Evolutionary conservation across 2,888 invertebrate genomes (phyloP), one percentile per base, ranked within the genome.

Genomic region (Leptinotarsa juncta): DNA sequence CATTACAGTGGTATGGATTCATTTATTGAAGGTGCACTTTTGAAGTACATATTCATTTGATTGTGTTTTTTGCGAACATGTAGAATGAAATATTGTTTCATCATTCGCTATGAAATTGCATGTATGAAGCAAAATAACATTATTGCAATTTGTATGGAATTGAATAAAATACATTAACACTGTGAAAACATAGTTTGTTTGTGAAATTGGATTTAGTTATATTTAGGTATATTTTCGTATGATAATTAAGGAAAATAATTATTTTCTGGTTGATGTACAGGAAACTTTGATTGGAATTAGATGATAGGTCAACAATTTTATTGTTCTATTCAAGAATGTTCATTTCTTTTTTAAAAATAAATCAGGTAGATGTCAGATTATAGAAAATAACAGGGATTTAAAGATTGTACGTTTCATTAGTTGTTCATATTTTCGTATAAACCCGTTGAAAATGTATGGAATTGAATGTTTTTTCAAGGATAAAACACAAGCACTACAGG

Each of bases 111-210:
- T 57, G 57, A 57, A 57, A 57, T 57, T 57, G 57, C 23, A 57
- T 57, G 15, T 20, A 23, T 23, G 14, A 18, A 57, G 55, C 23
- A 57, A 23, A 57, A 57, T 57, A 57, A 57, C 57, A 23, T 57
- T 57, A 23, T 23, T 57, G 14, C 57, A 57, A 57, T 57, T 57
- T 57, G 51, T n/a, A n/a, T 51, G 57, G 23, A 57, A 57, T 57
- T 20, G 23, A 57, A 23, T 57, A 20, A 15, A 57, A 26, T 57
- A 57, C 57, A 57, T 26, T 42, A 12, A 15, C 23, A 23, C 15
- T 57, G 57, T 23, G 57, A 57, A 57, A 57, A 57, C 23, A 57
- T 4, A 20, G 23, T 57, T 57, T 18, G 53, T 53, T n/a, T 18
- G 53, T 53, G 18, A n/a, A 18, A 18, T 53, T 26, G 57, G 15